Evolutionary conservation across 2,888 invertebrate species (phyloP).

Genomic region (Tolmerus cingulatus): DNA sequence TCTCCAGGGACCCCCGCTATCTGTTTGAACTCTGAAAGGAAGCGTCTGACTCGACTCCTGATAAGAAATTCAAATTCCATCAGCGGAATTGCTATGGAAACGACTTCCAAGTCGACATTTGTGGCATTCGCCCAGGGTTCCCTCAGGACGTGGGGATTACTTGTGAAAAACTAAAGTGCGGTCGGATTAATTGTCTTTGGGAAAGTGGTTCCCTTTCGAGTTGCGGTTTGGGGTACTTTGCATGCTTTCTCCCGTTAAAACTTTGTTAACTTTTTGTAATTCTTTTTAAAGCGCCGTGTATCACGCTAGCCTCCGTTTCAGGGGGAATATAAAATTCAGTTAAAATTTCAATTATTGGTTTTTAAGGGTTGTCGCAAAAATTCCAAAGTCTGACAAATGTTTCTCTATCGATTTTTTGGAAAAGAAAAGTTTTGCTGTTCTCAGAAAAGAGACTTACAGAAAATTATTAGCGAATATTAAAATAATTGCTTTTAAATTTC

Average conservation of each 20-base stretch:
- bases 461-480: too few relatives aligned
- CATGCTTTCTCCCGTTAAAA: background rate
- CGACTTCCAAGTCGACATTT: slow-evolving; percentile 3
- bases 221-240: background rate
- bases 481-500: too few relatives aligned
- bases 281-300: background rate
- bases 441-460: too few relatives aligned
- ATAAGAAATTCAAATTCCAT: slow-evolving; percentile 36
- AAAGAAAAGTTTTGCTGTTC: too few relatives aligned
- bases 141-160: background rate
- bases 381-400: background rate
- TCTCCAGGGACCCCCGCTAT: slow-evolving; percentile 13
- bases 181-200: background rate
- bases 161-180: background rate
- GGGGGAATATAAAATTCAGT: background rate
- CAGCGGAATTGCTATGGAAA: slow-evolving; percentile 18
- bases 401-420: too few relatives aligned
- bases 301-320: background rate
- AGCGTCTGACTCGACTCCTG: slow-evolving; percentile 14
- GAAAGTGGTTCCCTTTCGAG: background rate
- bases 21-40: slow-evolving; percentile 26
- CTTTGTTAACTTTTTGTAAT: background rate
- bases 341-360: background rate
- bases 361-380: too few relatives aligned
- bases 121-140: background rate